Base-by-base conservation (phyloP, 1,140 invertebrate genomes). In the Camponotus vicinus region DNA sequence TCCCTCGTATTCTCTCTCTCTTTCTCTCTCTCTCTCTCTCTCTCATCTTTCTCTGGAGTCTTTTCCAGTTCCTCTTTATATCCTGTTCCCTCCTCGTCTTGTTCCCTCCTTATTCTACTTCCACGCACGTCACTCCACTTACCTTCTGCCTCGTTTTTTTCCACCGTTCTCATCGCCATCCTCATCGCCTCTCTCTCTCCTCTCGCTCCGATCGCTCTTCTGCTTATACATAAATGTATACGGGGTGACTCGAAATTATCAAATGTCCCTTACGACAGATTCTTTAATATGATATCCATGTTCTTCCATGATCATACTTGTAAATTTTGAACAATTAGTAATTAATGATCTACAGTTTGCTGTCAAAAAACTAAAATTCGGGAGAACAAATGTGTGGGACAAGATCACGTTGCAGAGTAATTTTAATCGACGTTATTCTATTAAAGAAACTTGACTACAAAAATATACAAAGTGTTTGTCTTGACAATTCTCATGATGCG, bases 101-200 rank as follows among this genome's bases (percentile, higher is more conserved):
- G 86, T 70, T 87, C 75, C 77, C 91, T 89, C 83, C 59, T 88
- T 89, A 89, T 91, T 86, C 84, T 80, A 91, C 90, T 86, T 89
- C 73, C 77, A 79, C 73, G 67, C 90, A 79, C 90, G 90, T 86
- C 91, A 92, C 78, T 76, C 84, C 88, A 77, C 88, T 91, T 91
- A 85, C 85, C 67, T 88, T 86, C 86, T 86, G 82, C 86, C 90
- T 83, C 42, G 76, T 86, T 83, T 89, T 89, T 87, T 86, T 83
- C 49, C 59, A 55, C 70, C 86, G 73, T 88, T 85, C 87, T 85
- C 88, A 84, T 90, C 89, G 69, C 89, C 86, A 40, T 66, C 61
- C 69, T 55, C 49, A 61, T 55, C 84, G 64, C 34, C n/a, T 61
- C 59, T 67, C 37, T 27, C 70, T 66, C 52, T 27, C 21, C 27